phyloP scores from a whole-genome alignment of 2,888 invertebrate species.

The Labia minor region DNA sequence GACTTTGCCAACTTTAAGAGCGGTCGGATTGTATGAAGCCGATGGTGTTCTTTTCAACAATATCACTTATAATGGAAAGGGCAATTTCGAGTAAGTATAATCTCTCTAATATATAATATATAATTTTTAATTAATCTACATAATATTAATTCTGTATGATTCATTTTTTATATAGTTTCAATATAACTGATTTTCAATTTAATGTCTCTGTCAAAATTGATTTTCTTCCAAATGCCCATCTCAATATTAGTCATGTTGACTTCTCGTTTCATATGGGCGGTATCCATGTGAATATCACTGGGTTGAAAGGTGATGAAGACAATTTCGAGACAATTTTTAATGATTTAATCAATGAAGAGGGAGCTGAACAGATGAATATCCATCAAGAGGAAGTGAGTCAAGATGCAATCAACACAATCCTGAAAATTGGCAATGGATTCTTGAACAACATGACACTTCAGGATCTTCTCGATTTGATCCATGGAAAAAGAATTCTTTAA shows the following conservation, averaged over 20 bases:
- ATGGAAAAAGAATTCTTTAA: too few relatives aligned
- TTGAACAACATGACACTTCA: background rate
- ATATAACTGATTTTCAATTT: background rate
- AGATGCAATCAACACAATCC: background rate
- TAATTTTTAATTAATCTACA: background rate
- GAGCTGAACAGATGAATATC: background rate
- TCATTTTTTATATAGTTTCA: background rate
- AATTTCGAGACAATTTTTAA: background rate
- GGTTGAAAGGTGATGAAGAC: background rate
- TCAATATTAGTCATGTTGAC: background rate
- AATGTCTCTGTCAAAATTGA: background rate
- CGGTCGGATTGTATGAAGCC: background rate
- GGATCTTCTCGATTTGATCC: background rate
- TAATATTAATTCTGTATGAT: too few relatives aligned
- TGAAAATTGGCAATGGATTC: background rate
- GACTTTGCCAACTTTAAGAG: background rate
- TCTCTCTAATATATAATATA: background rate
- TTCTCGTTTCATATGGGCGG: background rate
- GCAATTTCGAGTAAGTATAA: background rate
- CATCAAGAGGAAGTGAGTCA: background rate
- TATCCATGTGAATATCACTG: background rate
- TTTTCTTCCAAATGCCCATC: background rate
- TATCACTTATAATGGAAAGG: background rate
- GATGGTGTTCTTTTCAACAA: background rate
- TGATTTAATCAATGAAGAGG: background rate